Base-by-base conservation (phyloP, 2,888 invertebrate genomes). In the Pseudococcus viburni region DNA sequence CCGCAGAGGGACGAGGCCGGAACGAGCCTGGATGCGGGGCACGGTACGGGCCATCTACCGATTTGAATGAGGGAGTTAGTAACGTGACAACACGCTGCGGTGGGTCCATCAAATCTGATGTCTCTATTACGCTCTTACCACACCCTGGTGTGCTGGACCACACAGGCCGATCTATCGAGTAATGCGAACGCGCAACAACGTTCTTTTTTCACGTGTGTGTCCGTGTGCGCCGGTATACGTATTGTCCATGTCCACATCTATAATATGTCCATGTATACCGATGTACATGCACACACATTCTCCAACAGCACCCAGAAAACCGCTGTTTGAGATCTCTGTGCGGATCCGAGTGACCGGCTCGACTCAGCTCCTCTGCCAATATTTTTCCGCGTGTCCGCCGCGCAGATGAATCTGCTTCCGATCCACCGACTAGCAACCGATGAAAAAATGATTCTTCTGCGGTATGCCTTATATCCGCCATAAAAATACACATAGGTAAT, bases 91-190 rank as follows among this genome's bases (percentile, higher is more conserved):
- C 88, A 89, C 89, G 86, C 89, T 89, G 89, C 88, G 89, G 89
- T 89, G 89, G 89, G 89, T 89, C 89, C 89, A 88, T 89, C 89
- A 88, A 89, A 89, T 89, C 89, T 89, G 89, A 89, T 89, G 89
- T 89, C 89, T 89, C 89, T 89, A 89, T 89, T 89, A 89, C 89
- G 85, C 88, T 88, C 89, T 88, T 88, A 88, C 89, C 88, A 88
- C 89, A 88, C 89, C 86, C 83, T 84, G 88, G 59, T 80, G 83
- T 86, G 85, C 86, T 88, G 85, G 88, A 88, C 88, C 88, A 85
- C 88, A 88, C 88, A 88, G 51, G 88, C 85, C 85, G 88, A 85
- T 80, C 42, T 77, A 87, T 77, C 87, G 80, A 87, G 87, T 87
- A 87, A 80, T 86, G 86, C 77, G 73, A 73, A 77, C 68, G 86